Percentiles rank a stretch among this genome's conserved stretches.
phyloP scores from a whole-genome alignment of 2,113 vertebrate genomes.

The Channa maculata region DNA sequence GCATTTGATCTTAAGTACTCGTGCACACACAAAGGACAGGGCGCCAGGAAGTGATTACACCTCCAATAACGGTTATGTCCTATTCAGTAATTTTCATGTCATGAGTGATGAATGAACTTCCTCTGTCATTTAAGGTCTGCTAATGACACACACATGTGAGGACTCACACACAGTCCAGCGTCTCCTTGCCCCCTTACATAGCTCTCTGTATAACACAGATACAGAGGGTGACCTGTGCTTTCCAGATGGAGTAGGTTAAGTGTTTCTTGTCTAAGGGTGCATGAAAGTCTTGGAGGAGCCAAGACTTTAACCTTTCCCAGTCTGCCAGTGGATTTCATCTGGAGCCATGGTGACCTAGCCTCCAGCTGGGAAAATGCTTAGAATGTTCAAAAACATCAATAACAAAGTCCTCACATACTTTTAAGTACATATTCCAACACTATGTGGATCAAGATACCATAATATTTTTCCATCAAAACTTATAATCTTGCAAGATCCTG shows the following conservation, averaged over 20 bases:
- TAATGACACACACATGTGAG: conserved; percentile 67
- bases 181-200: neutral
- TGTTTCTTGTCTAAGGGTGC: conserved; percentile 50
- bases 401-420: neutral
- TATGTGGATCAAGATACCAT: neutral
- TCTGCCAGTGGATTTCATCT: conserved; percentile 44
- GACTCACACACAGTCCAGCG: neutral
- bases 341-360: conserved; percentile 32
- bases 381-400: neutral
- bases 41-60: conserved; percentile 76
- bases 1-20: conserved; percentile 49
- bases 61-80: conserved; percentile 41
- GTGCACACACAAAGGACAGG: conserved; percentile 12
- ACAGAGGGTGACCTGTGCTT: conserved; percentile 40
- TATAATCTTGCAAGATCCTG: neutral
- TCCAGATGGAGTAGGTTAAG: conserved; percentile 58
- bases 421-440: neutral
- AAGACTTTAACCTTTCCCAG: conserved; percentile 53
- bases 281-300: conserved; percentile 27
- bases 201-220: conserved; percentile 29
- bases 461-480: neutral
- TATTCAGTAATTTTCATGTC: conserved; percentile 51
- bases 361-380: conserved; percentile 33
- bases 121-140: conserved; percentile 59
- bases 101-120: conserved; percentile 74